Evolutionary conservation across 2,113 vertebrate species (phyloP), one percentile per base, ranked within the genome.

Genomic region (Martes martes): DNA sequence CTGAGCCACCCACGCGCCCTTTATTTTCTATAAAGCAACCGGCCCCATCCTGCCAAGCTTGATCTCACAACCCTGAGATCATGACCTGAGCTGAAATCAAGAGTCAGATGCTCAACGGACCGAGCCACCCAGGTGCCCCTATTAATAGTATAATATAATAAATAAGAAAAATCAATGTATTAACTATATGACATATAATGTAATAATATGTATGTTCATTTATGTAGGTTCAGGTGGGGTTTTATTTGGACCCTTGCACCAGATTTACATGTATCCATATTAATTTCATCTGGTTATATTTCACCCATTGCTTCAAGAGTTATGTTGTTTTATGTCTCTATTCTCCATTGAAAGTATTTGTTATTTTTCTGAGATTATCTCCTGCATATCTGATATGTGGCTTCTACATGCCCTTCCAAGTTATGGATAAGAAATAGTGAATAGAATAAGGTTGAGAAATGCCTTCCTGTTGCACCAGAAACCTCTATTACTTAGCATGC

Each of bases 181-280:
- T 83, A 74, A 80, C 79, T 89, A n/a, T 15, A 55, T 90, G 74
- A 82, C 36, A 74, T 71, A 61, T 31, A 91, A 67, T 8, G n/a
- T 92, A 80, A 92, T 89, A 93, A 73, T n/a, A 42, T 10, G 84
- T 63, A 55, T n/a, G 16, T 50, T 80, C 28, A 85, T 91, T 94
- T 94, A 79, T 36, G 50, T 78, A 76, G 76, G 14, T 76, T 95
- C 78, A 82, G 59, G 31, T 55, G 2, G 11, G 28, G 24, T 94
- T 97, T 96, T 85, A 69, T 80, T 95, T 92, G 80, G 23, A 52
- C 65, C 6, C 18, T 90, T 45, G 21, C 9, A 95, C 24, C 95
- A 67, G 89, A 91, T 74, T 92, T 90, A 83, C 11, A 55, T 85
- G 92, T 73, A 94, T 80, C 67, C 21, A 59, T 61, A 7, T 61